Percentiles rank a stretch among this genome's conserved stretches.
These are phyloP conservation scores for Philhelius pedissequus DNA, from an alignment of 2,888 invertebrate species.

Conservation along the genomic window DNA sequence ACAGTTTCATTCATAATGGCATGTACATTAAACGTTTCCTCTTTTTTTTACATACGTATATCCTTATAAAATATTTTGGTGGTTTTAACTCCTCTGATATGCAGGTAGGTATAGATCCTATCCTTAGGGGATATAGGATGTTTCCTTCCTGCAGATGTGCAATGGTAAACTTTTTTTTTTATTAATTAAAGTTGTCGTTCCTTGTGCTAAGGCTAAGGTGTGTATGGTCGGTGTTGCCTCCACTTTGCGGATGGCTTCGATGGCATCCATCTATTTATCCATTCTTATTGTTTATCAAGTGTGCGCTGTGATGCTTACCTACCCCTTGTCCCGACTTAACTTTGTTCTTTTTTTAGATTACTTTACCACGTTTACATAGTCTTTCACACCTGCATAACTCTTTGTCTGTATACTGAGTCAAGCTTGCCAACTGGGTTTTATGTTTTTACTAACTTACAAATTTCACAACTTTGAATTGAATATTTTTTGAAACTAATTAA, in stretches of 20 bases:
- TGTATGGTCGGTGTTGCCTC: background rate
- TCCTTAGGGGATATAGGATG: background rate
- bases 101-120: too few species aligned
- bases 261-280: constrained; percentile 12
- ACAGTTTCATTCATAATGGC: constrained; percentile 18
- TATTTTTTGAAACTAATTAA: background rate
- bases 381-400: background rate
- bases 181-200: constrained; percentile 6
- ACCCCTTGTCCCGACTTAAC: background rate
- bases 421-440: background rate
- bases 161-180: background rate
- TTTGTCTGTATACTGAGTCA: background rate
- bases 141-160: constrained; percentile 19
- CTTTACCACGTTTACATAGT: background rate
- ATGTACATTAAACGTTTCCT: constrained; percentile 14
- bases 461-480: too few species aligned
- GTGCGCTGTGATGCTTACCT: background rate
- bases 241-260: background rate
- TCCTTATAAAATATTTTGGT: background rate
- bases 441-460: background rate
- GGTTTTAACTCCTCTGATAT: background rate
- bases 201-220: background rate
- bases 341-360: background rate
- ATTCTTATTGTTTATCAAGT: constrained; percentile 4
- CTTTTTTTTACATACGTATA: background rate